Base-by-base conservation (phyloP, 2,797 vertebrate genomes). In the Lagothrix lagotricha region DNA sequence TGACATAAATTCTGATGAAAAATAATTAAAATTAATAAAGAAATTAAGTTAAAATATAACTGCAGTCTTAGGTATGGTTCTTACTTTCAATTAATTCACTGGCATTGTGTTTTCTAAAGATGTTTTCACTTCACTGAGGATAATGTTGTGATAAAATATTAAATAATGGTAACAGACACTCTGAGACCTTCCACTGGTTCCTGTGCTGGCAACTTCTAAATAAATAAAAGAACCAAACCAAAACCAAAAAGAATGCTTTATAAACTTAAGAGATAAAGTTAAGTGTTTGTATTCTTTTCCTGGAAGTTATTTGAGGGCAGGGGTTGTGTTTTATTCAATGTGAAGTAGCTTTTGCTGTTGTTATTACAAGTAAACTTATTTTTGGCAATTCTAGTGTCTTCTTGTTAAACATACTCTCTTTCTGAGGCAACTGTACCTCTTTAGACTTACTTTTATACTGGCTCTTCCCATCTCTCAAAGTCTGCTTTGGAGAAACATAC, bases 181-280 rank as follows among this genome's bases (percentile, higher is more conserved):
- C 98, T 98, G 77, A 99, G 98, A 93, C 98, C 98, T 96, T 98
- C 98, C 96, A 98, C 98, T 46, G 98, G 98, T 96, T 99, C 98
- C 87, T 94, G 97, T n/a, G 98, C 97, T 84, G 98, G 93, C 64
- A 98, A 88, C 30, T 98, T 98, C 98, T 98, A 97, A 93, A 93
- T 41, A 96, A 93, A 97, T 30, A 36, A 96, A 96, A 95, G 13
- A 83, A n/a, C 93, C n/a, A 64, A 64, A 64, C 85, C 30, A 48
- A 44, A 17, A 75, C 6, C 7, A 24, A 44, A 73, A 30, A 30
- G 1, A 82, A 52, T 72, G 58, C 7, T 87, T 46, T 46, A 30
- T 77, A 61, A 83, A 79, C 22, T 73, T n/a, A 93, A 87, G 24
- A 72, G 57, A 28, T 58, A 46, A 85, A 33, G 11, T 52, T 87